Base-by-base conservation (phyloP, 2,797 vertebrate species). In the Poeciliopsis gracilis region DNA sequence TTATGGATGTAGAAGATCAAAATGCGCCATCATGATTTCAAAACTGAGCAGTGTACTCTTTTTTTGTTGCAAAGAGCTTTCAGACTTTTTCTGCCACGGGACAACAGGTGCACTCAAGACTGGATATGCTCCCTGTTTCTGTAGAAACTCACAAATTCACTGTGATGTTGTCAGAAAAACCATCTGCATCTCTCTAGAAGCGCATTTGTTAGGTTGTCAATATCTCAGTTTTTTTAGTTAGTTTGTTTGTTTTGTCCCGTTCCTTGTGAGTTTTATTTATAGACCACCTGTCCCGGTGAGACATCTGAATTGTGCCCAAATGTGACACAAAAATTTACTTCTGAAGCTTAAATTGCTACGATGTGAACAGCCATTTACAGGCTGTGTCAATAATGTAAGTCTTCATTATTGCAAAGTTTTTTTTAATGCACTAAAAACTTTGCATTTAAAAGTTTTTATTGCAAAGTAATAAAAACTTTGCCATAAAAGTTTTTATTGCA, bases 81-180 rank as follows among this genome's bases (percentile, higher is more conserved):
- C 23, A 36, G 43, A 33, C 66, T 2, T 76, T 45, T 45, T 75
- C 18, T 70, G 36, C 84, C 79, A 77, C 76, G 67, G 72, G 81
- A 82, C 6, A 76, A 63, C 67, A 57, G 73, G 70, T 79, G 79
- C 74, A 76, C 30, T 82, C 83, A 78, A 80, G 85, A 88, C 73
- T 79, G 79, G 77, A 66, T 66, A 53, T 80, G 90, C 88, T 85
- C 81, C 73, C 30, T 36, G 72, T 55, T 77, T 84, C 78, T 45
- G 28, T 61, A 79, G 79, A 76, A 81, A 76, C 69, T 16, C 69
- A 70, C 77, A 73, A 85, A 84, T 89, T 72, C 69, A 63, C 78
- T 88, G 67, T 75, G 79, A 87, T 79, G 82, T 87, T 88, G 82
- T 90, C 89, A 88, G 76, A 78, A 86, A 86, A 87, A 90, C 80